These are phyloP conservation scores for Sula dactylatra DNA, from an alignment of 2,113 vertebrate species.

Conservation along the genomic window DNA sequence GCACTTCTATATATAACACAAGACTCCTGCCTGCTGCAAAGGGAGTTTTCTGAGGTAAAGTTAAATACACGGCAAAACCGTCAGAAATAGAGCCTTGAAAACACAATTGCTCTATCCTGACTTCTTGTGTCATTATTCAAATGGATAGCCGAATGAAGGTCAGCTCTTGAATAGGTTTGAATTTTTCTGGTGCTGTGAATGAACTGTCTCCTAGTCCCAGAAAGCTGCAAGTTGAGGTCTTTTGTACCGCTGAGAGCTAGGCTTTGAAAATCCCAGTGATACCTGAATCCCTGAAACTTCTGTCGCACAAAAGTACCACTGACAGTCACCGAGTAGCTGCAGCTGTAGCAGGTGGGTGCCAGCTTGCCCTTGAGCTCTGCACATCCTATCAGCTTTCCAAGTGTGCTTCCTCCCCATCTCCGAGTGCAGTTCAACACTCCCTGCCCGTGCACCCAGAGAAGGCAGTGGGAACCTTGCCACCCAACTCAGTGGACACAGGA, in stretches of 20 bases:
- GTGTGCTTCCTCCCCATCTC: not conserved
- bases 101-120: not conserved
- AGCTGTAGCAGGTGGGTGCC: not conserved
- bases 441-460: not conserved
- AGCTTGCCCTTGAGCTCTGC: not conserved
- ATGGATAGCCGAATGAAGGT: not conserved
- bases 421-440: not conserved
- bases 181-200: constrained; percentile 15
- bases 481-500: not conserved
- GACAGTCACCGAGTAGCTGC: not conserved
- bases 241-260: not conserved
- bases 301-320: not conserved
- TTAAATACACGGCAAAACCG: not conserved
- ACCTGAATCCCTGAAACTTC: not conserved
- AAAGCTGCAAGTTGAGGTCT: not conserved
- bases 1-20: constrained; percentile 11
- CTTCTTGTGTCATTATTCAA: not conserved
- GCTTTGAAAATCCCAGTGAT: constrained; percentile 4
- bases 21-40: not conserved
- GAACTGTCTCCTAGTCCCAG: not conserved
- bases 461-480: not conserved
- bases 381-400: not conserved
- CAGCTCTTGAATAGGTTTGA: constrained; percentile 8
- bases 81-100: constrained; percentile 3
- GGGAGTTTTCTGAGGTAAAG: constrained; percentile 5